A percentile compares a stretch with the other conserved stretches of the same genome.
phyloP scores from a whole-genome alignment of 1,140 invertebrate species.

The Orchesella cincta region DNA sequence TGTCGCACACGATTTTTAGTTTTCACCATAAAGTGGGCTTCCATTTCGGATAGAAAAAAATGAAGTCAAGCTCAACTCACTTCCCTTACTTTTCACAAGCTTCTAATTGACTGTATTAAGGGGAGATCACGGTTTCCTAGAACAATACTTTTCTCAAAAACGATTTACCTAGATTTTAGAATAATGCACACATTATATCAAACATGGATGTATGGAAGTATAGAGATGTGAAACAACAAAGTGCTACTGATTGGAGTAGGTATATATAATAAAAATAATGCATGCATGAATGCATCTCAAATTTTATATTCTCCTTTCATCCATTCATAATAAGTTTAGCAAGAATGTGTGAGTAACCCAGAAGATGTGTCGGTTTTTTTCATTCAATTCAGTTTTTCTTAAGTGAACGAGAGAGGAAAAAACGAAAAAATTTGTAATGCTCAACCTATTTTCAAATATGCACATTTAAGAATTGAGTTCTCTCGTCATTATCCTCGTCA shows the following conservation, averaged over 20 bases:
- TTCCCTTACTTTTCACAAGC: too few relatives aligned
- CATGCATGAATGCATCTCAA: neutral
- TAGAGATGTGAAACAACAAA: too few relatives aligned
- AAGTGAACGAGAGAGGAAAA: slow-evolving; percentile 3
- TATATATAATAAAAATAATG: too few relatives aligned
- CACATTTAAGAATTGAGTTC: neutral
- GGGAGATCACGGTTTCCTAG: slow-evolving; percentile 3
- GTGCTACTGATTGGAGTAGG: too few relatives aligned
- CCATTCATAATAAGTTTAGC: neutral
- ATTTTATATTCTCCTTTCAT: neutral
- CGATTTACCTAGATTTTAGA: slow-evolving; percentile 19
- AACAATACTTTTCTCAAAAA: neutral
- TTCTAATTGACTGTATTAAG: neutral
- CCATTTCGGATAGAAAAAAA: too few relatives aligned
- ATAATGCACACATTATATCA: too few relatives aligned
- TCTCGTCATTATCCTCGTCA: slow-evolving; percentile 25
- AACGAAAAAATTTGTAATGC: slow-evolving; percentile 7
- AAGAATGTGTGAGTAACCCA: neutral
- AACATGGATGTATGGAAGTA: too few relatives aligned
- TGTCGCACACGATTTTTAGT: too few relatives aligned
- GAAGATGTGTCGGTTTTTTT: slow-evolving; percentile 18
- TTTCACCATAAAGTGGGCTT: too few relatives aligned
- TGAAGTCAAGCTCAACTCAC: too few relatives aligned
- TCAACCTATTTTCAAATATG: slow-evolving; percentile 30
- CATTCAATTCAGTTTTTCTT: neutral